These are phyloP conservation scores for Coendou prehensilis DNA, from an alignment of 2,797 vertebrate genomes.

Conservation along the genomic window DNA sequence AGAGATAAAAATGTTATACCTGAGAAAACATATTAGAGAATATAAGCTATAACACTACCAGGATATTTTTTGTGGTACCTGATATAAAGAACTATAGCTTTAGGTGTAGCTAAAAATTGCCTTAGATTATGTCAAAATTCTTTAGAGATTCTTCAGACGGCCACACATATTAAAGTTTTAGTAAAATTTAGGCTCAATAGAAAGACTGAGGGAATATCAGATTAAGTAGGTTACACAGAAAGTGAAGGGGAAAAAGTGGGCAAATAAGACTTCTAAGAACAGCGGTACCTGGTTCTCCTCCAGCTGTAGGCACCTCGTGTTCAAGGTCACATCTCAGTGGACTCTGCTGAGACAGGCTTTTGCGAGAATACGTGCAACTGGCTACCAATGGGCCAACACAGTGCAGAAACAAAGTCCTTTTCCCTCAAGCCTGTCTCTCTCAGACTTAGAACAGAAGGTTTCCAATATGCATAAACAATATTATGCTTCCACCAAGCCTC, in stretches of 20 bases:
- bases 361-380: not conserved
- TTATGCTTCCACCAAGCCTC: not conserved
- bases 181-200: not conserved
- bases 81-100: slow-evolving; percentile 35
- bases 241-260: not conserved
- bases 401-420: not conserved
- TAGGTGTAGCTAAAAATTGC: not conserved
- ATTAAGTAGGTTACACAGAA: not conserved
- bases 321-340: not conserved
- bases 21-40: slow-evolving; percentile 27
- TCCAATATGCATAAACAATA: not conserved
- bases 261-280: not conserved
- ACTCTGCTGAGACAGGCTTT: not conserved
- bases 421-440: not conserved
- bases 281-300: not conserved
- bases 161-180: not conserved
- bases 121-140: not conserved
- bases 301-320: not conserved
- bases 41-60: not conserved
- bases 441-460: not conserved
- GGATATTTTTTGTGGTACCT: not conserved
- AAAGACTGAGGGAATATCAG: not conserved
- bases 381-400: not conserved
- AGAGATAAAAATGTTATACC: slow-evolving; percentile 52
- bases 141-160: slow-evolving; percentile 44